Base-by-base conservation (phyloP, 2,888 invertebrate species). In the Sphecodes monilicornis region DNA sequence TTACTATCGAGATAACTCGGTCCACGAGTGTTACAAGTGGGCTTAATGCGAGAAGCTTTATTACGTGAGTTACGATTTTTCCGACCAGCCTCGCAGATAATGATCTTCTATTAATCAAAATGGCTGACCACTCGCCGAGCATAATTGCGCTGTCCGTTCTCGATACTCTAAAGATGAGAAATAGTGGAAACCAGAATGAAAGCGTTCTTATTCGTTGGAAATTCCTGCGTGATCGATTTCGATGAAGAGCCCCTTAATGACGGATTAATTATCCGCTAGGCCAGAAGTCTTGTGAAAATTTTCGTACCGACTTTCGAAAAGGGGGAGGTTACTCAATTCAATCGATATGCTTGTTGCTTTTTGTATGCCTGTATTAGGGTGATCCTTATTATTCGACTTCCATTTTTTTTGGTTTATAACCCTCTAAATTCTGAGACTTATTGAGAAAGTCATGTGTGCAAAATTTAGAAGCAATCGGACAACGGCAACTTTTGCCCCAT, bases 21-120 rank as follows among this genome's bases (percentile, higher is more conserved):
- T 64, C n/a, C 76, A 36, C 73, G 74, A 82, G 80, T 71, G 64
- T 36, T 32, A 60, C 39, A 68, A 82, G 80, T 85, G 76, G 80
- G 69, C 75, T 88, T 87, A 80, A 82, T 32, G 80, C 74, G 78
- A 60, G 77, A 64, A 80, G 69, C 75, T 84, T 86, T 89, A 88
- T 89, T 86, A 72, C 72, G 41, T 41, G 57, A 50, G 57, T 72
- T 75, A 50, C 46, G 46, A 76, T 66, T 73, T 85, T 80, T 87
- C 71, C 36, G 46, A 10, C 29, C 39, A 5, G 26, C 4, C 57
- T 32, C 29, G 60, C 41, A 43, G 50, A 26, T 74, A 76, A 80
- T 76, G 64, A 46, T 64, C 73, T 76, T 82, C 79, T 75, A 80
- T 88, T 84, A 87, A 64, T 80, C 70, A 66, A 87, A 87, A 88